Base-by-base conservation (phyloP, 1,140 invertebrate genomes). In the Drosophila bocqueti region DNA sequence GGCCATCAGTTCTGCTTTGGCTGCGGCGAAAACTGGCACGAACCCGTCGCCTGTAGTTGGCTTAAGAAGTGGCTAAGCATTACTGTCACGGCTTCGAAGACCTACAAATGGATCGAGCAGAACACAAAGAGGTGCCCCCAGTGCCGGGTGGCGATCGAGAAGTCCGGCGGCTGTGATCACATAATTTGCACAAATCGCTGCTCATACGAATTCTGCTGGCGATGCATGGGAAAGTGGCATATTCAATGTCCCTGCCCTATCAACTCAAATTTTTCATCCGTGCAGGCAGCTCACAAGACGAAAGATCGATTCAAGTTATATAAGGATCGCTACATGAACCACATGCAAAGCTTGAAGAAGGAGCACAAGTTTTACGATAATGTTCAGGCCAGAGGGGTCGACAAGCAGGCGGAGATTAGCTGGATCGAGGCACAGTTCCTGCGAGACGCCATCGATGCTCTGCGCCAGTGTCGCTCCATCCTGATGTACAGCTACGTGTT, bases 401-500 rank as follows among this genome's bases (percentile, higher is more conserved):
- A 99, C 93, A 99, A 99, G 98, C 98, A 99, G 92, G 97, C 99
- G 86, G 98, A 98, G 91, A 99, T 99, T 98, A 99, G 98, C 63
- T 99, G 98, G 98, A 99, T 99, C 86, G 98, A 99, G 95, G 98
- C 99, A 34, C 98, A 99, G 95, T 99, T 99, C 93, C 94, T 99
- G 65, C 98, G 98, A 92, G 98, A 98, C 93, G 98, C 98, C 36
- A 98, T 99, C 52, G 98, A 99, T 93, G 98, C 99, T 85, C 94
- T 99, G 9, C 99, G 98, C 94, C 96, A 97, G 91, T 99, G 99
- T 93, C 95, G 99, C 67, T 97, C 99, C 93, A 99, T 98, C 6
- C 94, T 99, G 10, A 99, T 99, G 98, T 99, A 98, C 94, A 99
- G 98, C 57, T 99, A 99, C 93, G 98, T 99, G 61, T 99, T 99